Conservation (phyloP, 2,888 invertebrate genomes). For the Carabus problematicus region DNA sequence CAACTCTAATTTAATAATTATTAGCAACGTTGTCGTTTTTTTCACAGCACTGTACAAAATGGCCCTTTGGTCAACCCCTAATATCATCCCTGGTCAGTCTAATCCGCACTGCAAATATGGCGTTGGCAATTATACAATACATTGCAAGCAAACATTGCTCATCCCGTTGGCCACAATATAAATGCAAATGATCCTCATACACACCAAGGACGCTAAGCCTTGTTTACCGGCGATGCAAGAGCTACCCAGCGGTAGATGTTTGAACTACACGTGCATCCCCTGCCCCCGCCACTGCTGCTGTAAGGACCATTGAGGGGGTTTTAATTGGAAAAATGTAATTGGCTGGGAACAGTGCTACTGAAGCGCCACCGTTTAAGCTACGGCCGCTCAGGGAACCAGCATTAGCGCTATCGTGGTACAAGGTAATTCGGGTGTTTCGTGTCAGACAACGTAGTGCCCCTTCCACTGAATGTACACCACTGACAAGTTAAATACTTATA, state of each 20-base stretch:
- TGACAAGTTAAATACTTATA: constrained; percentile 12
- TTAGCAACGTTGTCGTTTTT: background rate
- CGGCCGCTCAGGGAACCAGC: constrained; percentile 26
- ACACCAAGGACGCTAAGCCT: constrained; percentile 8
- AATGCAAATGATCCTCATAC: too few species aligned
- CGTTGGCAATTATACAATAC: background rate
- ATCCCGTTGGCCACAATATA: too few species aligned
- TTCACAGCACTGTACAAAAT: too few species aligned
- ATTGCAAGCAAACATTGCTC: constrained; percentile 12
- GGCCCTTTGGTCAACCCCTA: constrained; percentile 9
- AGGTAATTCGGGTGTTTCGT: constrained; percentile 17
- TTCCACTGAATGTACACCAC: background rate
- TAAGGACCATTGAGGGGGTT: constrained; percentile 11
- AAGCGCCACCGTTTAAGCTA: constrained; percentile 8
- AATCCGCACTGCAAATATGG: background rate
- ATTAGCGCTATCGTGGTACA: constrained; percentile 38
- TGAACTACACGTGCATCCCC: constrained; percentile 19
- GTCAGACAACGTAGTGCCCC: too few species aligned
- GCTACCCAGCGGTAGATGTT: constrained; percentile 5
- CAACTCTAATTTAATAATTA: background rate
- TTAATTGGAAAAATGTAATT: constrained; percentile 43
- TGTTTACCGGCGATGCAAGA: constrained; percentile 24
- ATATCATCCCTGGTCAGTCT: constrained; percentile 1
- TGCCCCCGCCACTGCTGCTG: background rate
- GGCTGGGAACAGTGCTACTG: constrained; percentile 20